Conservation (phyloP, 2,797 vertebrate species). For the Pangasius larnaudii region DNA sequence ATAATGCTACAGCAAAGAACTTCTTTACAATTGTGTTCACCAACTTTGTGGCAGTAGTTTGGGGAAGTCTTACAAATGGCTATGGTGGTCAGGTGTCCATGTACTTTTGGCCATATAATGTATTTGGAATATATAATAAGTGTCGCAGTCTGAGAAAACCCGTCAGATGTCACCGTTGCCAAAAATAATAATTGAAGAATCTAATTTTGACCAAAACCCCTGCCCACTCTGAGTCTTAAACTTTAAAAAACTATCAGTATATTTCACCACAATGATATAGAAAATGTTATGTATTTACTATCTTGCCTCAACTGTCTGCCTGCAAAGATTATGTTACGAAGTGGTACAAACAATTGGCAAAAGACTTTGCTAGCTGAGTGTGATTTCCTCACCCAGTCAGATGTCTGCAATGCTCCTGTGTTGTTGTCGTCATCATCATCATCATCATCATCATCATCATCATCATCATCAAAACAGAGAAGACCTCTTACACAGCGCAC, state of each 20-base stretch:
- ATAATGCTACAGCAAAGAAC: not conserved
- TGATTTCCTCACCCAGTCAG: not conserved
- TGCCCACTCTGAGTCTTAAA: not conserved
- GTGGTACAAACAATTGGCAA: not conserved
- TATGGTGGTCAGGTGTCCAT: not conserved
- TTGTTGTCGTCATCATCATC: not conserved
- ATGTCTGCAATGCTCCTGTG: not conserved
- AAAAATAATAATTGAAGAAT: not conserved
- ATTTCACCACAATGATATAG: not conserved
- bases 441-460: not conserved
- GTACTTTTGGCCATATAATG: not conserved
- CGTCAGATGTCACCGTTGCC: not conserved
- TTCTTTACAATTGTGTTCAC: not conserved
- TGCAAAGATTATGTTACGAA: not conserved
- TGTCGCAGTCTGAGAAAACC: not conserved
- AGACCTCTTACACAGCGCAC: not conserved
- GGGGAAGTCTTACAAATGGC: not conserved
- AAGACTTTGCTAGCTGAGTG: not conserved
- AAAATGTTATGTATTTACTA: not conserved
- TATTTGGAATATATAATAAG: not conserved
- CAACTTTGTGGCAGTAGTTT: not conserved
- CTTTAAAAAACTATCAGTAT: not conserved
- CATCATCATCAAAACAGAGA: not conserved
- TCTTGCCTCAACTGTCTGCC: not conserved
- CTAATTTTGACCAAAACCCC: not conserved